Conservation (phyloP, 2,888 invertebrate genomes). For the Sabellastarte sp. region DNA sequence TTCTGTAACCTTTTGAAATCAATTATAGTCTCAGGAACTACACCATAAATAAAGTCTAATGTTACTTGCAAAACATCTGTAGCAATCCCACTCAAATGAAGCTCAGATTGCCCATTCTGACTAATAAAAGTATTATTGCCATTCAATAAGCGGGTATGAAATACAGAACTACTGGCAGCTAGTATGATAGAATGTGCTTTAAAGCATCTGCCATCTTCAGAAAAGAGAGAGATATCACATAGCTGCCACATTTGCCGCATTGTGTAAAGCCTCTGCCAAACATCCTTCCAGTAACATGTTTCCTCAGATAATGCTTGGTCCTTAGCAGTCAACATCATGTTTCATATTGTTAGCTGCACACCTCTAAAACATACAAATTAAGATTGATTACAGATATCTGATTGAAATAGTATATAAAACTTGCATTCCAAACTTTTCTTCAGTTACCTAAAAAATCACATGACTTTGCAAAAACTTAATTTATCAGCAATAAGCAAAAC, state of each 20-base stretch:
- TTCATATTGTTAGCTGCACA: too few relatives aligned
- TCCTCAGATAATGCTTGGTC: too few relatives aligned
- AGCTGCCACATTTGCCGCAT: conserved; percentile 23
- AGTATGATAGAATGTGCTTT: conserved; percentile 25
- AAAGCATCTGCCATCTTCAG: conserved; percentile 17
- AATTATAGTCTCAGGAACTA: conserved; percentile 12
- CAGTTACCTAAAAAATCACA: too few relatives aligned
- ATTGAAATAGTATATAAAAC: too few relatives aligned
- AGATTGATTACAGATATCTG: too few relatives aligned
- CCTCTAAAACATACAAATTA: too few relatives aligned
- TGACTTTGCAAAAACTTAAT: too few relatives aligned
- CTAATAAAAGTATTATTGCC: conserved; percentile 6
- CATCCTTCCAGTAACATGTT: conserved; percentile 1
- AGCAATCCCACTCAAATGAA: conserved; percentile 3
- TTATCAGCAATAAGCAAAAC: too few relatives aligned
- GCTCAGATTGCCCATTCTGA: not conserved
- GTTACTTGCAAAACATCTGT: conserved; percentile 18
- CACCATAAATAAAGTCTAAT: conserved; percentile 28
- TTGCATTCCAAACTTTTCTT: too few relatives aligned
- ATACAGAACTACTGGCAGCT: conserved; percentile 25
- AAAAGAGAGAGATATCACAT: conserved; percentile 23
- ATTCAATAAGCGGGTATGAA: conserved; percentile 12
- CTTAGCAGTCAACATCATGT: too few relatives aligned
- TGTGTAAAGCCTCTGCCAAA: conserved; percentile 22
- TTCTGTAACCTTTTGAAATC: conserved; percentile 15